phyloP scores from a whole-genome alignment of 2,113 vertebrate genomes.

The Mastomys coucha region DNA sequence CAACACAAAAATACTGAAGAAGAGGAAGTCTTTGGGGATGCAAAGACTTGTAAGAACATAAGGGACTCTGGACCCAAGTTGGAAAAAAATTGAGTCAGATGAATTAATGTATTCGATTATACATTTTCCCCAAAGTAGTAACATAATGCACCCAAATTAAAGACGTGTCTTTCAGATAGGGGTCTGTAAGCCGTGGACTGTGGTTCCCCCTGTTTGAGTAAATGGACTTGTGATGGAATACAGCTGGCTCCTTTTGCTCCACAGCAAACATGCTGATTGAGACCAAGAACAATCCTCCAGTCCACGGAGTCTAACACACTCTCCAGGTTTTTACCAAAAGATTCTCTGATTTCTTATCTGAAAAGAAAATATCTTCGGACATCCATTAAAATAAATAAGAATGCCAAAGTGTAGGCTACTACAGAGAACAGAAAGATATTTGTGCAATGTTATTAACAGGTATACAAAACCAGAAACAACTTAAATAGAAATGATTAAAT shows the following conservation, averaged over 20 bases:
- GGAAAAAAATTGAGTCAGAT: background rate
- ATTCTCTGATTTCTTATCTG: background rate
- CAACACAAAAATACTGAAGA: background rate
- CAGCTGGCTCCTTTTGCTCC: background rate
- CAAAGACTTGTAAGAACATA: background rate
- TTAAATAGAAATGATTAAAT: slow-evolving; percentile 32
- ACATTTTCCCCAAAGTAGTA: background rate
- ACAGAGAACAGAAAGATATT: background rate
- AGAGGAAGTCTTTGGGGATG: background rate
- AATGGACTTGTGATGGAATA: background rate
- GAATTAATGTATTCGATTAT: background rate
- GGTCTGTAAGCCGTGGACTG: background rate
- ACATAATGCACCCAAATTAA: background rate
- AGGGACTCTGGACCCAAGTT: background rate
- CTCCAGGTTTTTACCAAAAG: background rate
- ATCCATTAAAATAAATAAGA: slow-evolving; percentile 43
- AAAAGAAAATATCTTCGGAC: background rate
- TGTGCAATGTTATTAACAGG: background rate
- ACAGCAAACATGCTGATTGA: background rate
- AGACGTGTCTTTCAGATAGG: background rate
- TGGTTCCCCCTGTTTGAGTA: background rate
- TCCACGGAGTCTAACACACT: background rate
- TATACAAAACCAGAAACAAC: background rate
- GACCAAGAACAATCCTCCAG: background rate
- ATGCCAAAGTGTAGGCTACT: background rate